Evolutionary conservation across 1,140 invertebrate genomes (phyloP).

Genomic region (Meteorus sp.): DNA sequence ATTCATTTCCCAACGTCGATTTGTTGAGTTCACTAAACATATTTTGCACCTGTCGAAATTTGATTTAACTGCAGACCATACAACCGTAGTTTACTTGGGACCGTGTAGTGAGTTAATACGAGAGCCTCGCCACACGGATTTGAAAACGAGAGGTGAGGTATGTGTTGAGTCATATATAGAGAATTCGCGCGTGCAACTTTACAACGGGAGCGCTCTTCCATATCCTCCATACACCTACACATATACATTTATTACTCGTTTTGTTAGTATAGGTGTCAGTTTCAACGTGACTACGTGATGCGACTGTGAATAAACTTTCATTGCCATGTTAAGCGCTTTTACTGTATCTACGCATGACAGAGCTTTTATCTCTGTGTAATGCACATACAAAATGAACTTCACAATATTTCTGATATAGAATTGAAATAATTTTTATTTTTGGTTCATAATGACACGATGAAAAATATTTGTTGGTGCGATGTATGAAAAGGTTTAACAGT

Average conservation of each 20-base stretch:
- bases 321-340: conserved; percentile 24
- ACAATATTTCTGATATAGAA: too few relatives aligned
- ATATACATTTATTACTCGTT: conserved; percentile 15
- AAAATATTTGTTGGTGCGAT: too few relatives aligned
- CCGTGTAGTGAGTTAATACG: neutral
- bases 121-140: neutral
- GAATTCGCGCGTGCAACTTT: neutral
- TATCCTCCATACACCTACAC: neutral
- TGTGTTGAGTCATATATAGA: neutral
- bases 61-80: conserved; percentile 3
- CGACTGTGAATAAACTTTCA: conserved; percentile 24
- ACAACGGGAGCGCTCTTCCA: conserved; percentile 4
- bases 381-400: conserved; percentile 1
- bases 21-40: too few relatives aligned
- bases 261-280: conserved; percentile 21
- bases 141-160: neutral
- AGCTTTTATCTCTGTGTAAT: neutral
- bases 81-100: neutral
- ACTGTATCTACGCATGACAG: conserved; percentile 4
- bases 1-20: neutral
- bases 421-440: too few relatives aligned
- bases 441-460: too few relatives aligned
- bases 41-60: conserved; percentile 4
- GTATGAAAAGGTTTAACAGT: too few relatives aligned
- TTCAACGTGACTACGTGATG: conserved; percentile 23